phyloP scores from a whole-genome alignment of 2,888 invertebrate genomes.

The Ichneumoninae sp. region DNA sequence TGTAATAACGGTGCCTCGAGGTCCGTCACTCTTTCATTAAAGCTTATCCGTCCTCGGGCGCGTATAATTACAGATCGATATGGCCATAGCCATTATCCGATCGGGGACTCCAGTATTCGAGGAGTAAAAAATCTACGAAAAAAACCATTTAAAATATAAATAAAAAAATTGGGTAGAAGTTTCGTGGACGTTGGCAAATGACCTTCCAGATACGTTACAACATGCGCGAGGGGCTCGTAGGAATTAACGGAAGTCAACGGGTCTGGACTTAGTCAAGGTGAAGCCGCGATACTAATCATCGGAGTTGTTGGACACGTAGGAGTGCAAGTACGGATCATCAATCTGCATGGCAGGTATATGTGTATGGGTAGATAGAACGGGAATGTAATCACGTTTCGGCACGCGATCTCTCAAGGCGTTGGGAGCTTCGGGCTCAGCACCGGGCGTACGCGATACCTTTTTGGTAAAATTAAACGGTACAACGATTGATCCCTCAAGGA shows the following conservation, averaged over 20 bases:
- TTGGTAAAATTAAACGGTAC: not conserved
- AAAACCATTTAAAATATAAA: not conserved
- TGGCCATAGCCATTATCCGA: not conserved
- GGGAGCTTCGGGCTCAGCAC: constrained; percentile 6
- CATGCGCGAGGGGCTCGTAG: constrained; percentile 14
- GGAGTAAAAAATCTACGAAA: not conserved
- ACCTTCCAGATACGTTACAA: constrained; percentile 32
- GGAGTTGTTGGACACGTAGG: constrained; percentile 70
- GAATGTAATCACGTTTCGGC: constrained; percentile 70
- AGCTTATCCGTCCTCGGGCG: constrained; percentile 12
- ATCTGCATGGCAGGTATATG: constrained; percentile 72
- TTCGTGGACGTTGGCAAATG: not conserved
- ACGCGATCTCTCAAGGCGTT: constrained; percentile 69
- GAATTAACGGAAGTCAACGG: constrained; percentile 36
- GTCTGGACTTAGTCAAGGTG: not conserved
- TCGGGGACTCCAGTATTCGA: constrained; percentile 42
- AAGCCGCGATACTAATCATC: constrained; percentile 68
- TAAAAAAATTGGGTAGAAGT: not conserved
- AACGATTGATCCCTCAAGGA: not conserved
- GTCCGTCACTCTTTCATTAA: constrained; percentile 34
- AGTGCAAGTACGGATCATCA: constrained; percentile 73
- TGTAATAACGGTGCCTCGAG: constrained; percentile 52
- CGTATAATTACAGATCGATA: constrained; percentile 57
- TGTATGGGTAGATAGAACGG: constrained; percentile 33
- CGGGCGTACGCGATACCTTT: not conserved